A percentile compares a stretch with the other conserved stretches of the same genome.
Evolutionary conservation across 2,113 vertebrate species (phyloP).

Genomic region (Brienomyrus brachyistius): DNA sequence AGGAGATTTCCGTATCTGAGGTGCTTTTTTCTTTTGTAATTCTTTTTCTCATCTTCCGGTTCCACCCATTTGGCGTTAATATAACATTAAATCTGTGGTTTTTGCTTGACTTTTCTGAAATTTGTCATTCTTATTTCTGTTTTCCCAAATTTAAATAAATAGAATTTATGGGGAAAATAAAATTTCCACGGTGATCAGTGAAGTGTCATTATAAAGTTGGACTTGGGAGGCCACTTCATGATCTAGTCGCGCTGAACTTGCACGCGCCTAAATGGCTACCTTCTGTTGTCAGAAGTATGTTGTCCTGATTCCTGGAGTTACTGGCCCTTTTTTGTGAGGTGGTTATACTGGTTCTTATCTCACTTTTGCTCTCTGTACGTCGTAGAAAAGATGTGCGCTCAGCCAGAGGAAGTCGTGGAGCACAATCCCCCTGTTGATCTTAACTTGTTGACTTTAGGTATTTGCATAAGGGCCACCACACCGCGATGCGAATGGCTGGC

Average conservation of each 20-base stretch:
- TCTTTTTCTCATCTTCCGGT: not conserved
- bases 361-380: not conserved
- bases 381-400: not conserved
- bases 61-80: not conserved
- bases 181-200: not conserved
- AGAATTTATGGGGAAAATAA: not conserved
- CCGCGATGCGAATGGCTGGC: not conserved
- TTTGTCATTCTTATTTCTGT: not conserved
- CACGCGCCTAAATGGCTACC: not conserved
- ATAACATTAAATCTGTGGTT: not conserved
- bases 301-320: not conserved
- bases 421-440: not conserved
- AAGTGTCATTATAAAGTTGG: not conserved
- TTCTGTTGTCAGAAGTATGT: not conserved
- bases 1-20: not conserved
- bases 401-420: not conserved
- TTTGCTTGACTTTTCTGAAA: not conserved
- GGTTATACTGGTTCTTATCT: not conserved
- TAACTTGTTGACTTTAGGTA: constrained; percentile 1
- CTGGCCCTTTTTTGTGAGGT: not conserved
- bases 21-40: not conserved
- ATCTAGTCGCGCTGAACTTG: not conserved
- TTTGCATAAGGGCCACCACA: constrained; percentile 6
- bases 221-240: not conserved
- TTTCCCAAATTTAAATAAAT: not conserved